Evolutionary conservation across 2,113 vertebrate species (phyloP).

Genomic region (Chloropsis hardwickii): DNA sequence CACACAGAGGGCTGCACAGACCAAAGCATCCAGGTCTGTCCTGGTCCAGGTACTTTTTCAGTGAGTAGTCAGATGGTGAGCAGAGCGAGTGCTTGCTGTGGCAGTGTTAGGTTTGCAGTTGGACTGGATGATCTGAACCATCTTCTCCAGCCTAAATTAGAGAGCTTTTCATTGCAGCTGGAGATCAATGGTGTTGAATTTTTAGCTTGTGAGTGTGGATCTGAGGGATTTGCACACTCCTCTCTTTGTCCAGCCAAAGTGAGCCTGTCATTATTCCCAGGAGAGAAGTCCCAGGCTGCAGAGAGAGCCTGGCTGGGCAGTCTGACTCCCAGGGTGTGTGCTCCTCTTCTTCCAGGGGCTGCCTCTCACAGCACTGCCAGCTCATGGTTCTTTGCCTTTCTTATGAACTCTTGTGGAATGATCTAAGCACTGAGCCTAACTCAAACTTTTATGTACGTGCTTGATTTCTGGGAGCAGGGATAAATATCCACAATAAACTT

Average conservation of each 20-base stretch:
- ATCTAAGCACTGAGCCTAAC: background rate
- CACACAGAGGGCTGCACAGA: background rate
- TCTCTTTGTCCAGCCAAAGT: background rate
- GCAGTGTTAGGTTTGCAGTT: background rate
- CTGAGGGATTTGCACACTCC: background rate
- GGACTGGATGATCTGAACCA: background rate
- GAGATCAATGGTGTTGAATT: background rate
- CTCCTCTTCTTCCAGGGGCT: background rate
- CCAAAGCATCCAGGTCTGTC: background rate
- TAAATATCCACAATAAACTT: background rate
- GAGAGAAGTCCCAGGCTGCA: too few species aligned
- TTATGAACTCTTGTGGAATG: background rate
- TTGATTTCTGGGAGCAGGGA: background rate
- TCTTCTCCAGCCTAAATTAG: background rate
- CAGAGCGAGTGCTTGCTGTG: background rate
- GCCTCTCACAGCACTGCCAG: background rate
- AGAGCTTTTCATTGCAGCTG: background rate
- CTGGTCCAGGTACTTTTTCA: background rate
- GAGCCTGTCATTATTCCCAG: accelerated
- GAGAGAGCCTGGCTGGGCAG: background rate
- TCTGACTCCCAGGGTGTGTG: background rate
- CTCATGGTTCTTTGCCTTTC: background rate
- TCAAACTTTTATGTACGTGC: background rate
- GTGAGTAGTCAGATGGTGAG: accelerated
- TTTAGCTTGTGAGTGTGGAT: background rate